These are phyloP conservation scores for Pandemis heparana DNA, from an alignment of 2,888 invertebrate genomes.

Conservation along the genomic window DNA sequence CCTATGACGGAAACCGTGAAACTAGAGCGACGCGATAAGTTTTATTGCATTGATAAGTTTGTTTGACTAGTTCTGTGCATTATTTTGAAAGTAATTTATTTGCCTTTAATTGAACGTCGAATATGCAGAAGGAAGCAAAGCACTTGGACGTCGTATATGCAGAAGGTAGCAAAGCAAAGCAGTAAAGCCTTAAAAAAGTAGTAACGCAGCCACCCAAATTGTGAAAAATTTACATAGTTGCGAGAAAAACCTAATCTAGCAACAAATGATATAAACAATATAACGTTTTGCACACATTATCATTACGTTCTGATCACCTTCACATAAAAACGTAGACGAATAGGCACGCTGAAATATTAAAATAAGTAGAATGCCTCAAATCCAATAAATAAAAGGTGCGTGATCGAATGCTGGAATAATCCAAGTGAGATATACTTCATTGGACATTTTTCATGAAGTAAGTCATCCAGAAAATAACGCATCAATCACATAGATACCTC, in stretches of 20 bases:
- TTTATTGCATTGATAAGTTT: slow-evolving; percentile 35
- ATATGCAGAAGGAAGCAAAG: background rate
- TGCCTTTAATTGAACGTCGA: background rate
- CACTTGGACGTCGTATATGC: background rate
- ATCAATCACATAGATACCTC: background rate
- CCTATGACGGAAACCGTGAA: slow-evolving; percentile 14
- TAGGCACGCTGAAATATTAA: slow-evolving; percentile 24
- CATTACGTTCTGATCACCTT: background rate
- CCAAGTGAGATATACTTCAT: background rate
- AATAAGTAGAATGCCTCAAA: slow-evolving; percentile 30
- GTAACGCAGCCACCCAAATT: background rate
- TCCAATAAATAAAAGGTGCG: slow-evolving; percentile 32
- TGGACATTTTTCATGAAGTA: background rate
- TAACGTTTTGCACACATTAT: background rate
- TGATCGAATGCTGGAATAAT: background rate
- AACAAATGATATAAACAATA: background rate
- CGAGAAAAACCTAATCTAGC: background rate
- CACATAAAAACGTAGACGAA: background rate
- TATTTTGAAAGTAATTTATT: slow-evolving; percentile 1
- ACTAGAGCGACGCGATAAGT: slow-evolving; percentile 31
- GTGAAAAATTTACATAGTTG: background rate
- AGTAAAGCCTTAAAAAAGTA: background rate
- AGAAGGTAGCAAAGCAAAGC: background rate
- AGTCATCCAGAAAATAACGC: background rate
- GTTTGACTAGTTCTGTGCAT: slow-evolving; percentile 21